Conservation (phyloP, 2,888 invertebrate genomes). For the Lasioglossum calceatum region DNA sequence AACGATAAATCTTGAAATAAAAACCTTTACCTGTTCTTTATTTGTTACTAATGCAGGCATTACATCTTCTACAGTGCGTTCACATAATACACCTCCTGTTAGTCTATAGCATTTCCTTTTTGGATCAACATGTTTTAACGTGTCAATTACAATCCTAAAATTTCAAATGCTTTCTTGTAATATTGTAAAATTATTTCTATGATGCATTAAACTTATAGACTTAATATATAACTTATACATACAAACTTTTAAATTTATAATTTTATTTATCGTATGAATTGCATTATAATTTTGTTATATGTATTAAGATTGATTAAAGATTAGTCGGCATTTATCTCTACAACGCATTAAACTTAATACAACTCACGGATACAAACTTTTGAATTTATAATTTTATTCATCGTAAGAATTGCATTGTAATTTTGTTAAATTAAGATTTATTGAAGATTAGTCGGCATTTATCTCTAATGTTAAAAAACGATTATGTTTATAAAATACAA, state of each 20-base stretch:
- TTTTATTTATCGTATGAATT: not conserved
- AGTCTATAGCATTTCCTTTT: conserved; percentile 96
- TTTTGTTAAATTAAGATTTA: not conserved
- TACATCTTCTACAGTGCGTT: conserved; percentile 96
- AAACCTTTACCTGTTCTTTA: conserved; percentile 87
- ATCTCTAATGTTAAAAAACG: not conserved
- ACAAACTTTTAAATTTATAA: not conserved
- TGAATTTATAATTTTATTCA: not conserved
- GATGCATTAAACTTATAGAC: not conserved
- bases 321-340: not conserved
- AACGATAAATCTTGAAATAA: not conserved
- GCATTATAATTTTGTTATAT: not conserved
- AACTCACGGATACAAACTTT: not conserved
- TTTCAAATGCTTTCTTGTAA: not conserved
- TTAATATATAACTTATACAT: not conserved
- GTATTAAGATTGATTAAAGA: not conserved
- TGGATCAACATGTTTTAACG: conserved; percentile 93
- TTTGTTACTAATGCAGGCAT: conserved; percentile 93
- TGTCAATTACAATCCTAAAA: conserved; percentile 95
- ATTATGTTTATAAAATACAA: not conserved
- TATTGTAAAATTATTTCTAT: not conserved
- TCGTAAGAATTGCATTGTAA: not conserved
- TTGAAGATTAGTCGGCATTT: not conserved
- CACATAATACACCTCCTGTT: conserved; percentile 97
- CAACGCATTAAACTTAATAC: not conserved